Evolutionary conservation across 2,888 invertebrate genomes (phyloP), one percentile per base, ranked within the genome.

Genomic region (Dasypogon diadema): DNA sequence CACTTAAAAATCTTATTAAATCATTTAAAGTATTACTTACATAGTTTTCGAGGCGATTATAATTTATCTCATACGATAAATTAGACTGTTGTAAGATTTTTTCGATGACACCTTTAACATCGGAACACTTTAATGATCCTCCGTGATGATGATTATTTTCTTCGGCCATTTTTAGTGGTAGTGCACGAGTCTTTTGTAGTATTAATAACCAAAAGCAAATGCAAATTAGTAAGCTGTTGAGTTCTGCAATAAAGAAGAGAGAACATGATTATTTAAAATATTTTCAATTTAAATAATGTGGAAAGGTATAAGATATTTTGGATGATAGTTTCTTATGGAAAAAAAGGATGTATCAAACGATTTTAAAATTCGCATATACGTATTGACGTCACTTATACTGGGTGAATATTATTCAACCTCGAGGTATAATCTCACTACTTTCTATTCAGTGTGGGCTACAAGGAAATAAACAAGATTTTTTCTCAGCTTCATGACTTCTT

Each of bases 121-220:
- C 58, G 18, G 48, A 14, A 22, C 75, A 75, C 48, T 55, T 54
- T 8, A 60, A 22, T 16, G 26, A 16, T 14, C 8, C 51, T 24
- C 46, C 46, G 6, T 51, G n/a, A 26, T 26, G 14, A 34, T 54
- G 22, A 46, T 58, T 46, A 10, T 74, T 56, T 2, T 73, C 74
- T 5, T 70, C 48, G 12, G 30, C 21, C 70, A 58, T 70, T 12
- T 18, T 74, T 55, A 51, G 8, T 30, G 74, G 74, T 51, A 51
- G n/a, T 34, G 74, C 74, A 14, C 63, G 60, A 34, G 76, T 73
- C 34, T 65, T 77, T 76, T 78, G 77, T 72, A 76, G 30, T 63
- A 78, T 70, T 60, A 77, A 65, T 34, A 78, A 54, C 76, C 78
- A 77, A 74, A 78, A 65, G 48, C 72, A 78, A 34, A 78, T 65